phyloP scores from a whole-genome alignment of 2,797 vertebrate species.

The Xerus rutilus region DNA sequence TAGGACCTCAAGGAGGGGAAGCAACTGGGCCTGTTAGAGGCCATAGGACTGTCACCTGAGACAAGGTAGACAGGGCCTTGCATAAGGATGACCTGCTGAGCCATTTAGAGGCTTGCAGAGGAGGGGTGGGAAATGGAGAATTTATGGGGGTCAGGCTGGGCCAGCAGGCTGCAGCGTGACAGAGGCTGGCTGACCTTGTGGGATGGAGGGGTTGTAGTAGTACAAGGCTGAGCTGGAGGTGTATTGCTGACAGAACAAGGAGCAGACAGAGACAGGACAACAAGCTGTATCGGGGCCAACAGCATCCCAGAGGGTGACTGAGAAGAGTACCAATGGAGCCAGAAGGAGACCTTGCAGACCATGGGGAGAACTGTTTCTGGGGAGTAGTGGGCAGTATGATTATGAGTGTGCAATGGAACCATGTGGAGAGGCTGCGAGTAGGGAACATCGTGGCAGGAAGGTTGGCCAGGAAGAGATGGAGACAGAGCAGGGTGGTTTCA shows the following conservation, averaged over 20 bases:
- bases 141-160: not conserved
- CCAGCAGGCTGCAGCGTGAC: not conserved
- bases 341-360: not conserved
- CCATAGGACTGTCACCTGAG: not conserved
- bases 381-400: not conserved
- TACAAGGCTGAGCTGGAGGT: not conserved
- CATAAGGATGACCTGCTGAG: not conserved
- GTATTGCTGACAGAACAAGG: not conserved
- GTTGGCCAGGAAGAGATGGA: not conserved
- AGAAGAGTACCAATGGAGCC: not conserved
- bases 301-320: not conserved
- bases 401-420: not conserved
- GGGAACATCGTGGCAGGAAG: constrained; percentile 42
- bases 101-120: not conserved
- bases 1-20: not conserved
- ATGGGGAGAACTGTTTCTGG: not conserved
- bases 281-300: not conserved
- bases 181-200: not conserved
- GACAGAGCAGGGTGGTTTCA: not conserved
- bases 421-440: not conserved
- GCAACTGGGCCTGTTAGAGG: not conserved
- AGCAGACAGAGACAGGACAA: not conserved
- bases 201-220: not conserved
- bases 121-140: not conserved
- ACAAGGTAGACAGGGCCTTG: not conserved